These are phyloP conservation scores for Myotis lucifugus DNA, from an alignment of 2,113 vertebrate genomes.

Conservation along the genomic window DNA sequence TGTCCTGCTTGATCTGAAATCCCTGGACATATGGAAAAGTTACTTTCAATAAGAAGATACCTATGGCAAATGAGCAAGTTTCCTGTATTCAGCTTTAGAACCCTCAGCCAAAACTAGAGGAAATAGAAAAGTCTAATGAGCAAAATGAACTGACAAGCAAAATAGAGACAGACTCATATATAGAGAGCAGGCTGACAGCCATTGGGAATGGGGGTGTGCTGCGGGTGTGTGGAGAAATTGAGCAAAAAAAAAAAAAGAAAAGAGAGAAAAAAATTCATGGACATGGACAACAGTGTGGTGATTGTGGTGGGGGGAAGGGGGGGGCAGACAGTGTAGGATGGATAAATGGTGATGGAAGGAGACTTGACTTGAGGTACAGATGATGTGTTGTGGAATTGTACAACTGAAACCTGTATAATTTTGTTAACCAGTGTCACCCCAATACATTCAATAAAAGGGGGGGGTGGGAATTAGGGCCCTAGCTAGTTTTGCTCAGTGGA, in stretches of 20 bases:
- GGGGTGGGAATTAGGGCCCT: too few relatives aligned
- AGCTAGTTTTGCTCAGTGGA: too few relatives aligned
- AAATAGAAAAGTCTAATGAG: not conserved
- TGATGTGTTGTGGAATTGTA: not conserved
- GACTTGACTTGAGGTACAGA: not conserved
- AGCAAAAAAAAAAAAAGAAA: not conserved
- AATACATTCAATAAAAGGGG: not conserved
- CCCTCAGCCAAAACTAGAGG: not conserved
- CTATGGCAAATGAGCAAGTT: constrained; percentile 8
- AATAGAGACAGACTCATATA: not conserved
- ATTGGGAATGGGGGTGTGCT: not conserved
- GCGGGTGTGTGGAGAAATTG: not conserved
- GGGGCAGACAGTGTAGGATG: not conserved
- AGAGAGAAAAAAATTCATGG: not conserved
- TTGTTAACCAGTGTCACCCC: not conserved
- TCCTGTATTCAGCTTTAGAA: not conserved
- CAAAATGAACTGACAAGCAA: not conserved
- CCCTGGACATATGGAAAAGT: not conserved
- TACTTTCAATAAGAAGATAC: constrained; percentile 8
- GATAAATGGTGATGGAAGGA: not conserved
- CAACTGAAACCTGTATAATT: not conserved
- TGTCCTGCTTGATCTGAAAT: not conserved
- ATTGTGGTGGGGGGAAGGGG: not conserved
- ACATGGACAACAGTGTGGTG: not conserved
- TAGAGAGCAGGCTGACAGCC: not conserved